Evolutionary conservation across 2,888 invertebrate species (phyloP).

Genomic region (Acrobasis suavella): DNA sequence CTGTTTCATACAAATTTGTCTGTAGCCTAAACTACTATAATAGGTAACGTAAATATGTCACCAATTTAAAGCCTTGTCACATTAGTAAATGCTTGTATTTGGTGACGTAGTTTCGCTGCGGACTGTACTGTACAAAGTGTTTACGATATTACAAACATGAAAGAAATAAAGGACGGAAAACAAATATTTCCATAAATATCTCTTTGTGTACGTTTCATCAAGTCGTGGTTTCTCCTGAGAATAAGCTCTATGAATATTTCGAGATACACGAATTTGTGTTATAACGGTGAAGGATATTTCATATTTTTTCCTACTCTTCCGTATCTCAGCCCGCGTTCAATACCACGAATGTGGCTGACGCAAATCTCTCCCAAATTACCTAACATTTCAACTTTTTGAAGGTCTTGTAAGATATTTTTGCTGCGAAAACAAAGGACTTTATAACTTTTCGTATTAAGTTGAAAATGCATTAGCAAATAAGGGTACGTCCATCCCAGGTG

Average conservation of each 20-base stretch:
- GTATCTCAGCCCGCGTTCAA: conserved; percentile 5
- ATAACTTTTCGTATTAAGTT: not conserved
- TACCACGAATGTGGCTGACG: conserved; percentile 27
- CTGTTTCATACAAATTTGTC: no score
- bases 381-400: conserved; percentile 16
- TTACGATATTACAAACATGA: conserved; percentile 20
- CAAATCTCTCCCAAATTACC: conserved; percentile 31
- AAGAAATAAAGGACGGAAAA: conserved; percentile 42
- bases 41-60: no score
- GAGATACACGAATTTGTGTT: conserved; percentile 58
- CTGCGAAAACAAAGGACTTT: not conserved
- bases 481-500: not conserved
- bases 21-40: no score
- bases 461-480: not conserved
- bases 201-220: conserved; percentile 61
- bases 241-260: conserved; percentile 69
- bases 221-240: conserved; percentile 56
- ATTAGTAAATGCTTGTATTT: no score
- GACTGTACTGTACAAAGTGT: no score
- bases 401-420: not conserved
- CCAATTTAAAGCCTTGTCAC: no score
- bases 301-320: conserved; percentile 36
- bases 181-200: conserved; percentile 55
- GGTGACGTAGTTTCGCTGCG: no score
- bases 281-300: conserved; percentile 49